Conservation (phyloP, 2,888 invertebrate species). For the Diaprepes abbreviatus region DNA sequence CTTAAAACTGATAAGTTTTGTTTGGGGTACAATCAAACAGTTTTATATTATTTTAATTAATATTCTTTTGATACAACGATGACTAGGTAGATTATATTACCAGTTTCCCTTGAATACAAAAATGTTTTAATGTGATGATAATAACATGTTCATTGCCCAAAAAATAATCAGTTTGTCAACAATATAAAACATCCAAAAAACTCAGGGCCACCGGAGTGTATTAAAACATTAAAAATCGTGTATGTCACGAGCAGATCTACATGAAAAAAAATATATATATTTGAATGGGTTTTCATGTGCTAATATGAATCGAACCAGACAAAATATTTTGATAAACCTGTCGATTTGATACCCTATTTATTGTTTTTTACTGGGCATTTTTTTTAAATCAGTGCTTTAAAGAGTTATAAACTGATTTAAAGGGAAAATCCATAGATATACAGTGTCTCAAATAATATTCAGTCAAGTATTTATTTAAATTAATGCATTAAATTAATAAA, state of each 20-base stretch:
- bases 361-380: conserved; percentile 5
- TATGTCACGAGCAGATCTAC: conserved; percentile 31
- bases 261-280: conserved; percentile 29
- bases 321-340: conserved; percentile 13
- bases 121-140: too few relatives aligned
- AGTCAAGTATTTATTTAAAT: too few relatives aligned
- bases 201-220: neutral
- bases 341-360: conserved; percentile 5
- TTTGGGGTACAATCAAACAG: too few relatives aligned
- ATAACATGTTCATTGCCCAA: too few relatives aligned
- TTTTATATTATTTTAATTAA: too few relatives aligned
- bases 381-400: neutral
- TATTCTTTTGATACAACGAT: too few relatives aligned
- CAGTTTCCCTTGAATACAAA: too few relatives aligned
- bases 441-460: too few relatives aligned
- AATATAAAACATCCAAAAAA: neutral
- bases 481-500: too few relatives aligned
- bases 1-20: too few relatives aligned
- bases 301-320: neutral
- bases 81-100: too few relatives aligned
- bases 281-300: conserved; percentile 6
- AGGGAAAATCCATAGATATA: too few relatives aligned
- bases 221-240: conserved; percentile 23
- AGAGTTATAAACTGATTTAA: neutral
- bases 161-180: neutral